These are phyloP conservation scores for Cuniculus paca DNA, from an alignment of 2,797 vertebrate species.

Conservation along the genomic window DNA sequence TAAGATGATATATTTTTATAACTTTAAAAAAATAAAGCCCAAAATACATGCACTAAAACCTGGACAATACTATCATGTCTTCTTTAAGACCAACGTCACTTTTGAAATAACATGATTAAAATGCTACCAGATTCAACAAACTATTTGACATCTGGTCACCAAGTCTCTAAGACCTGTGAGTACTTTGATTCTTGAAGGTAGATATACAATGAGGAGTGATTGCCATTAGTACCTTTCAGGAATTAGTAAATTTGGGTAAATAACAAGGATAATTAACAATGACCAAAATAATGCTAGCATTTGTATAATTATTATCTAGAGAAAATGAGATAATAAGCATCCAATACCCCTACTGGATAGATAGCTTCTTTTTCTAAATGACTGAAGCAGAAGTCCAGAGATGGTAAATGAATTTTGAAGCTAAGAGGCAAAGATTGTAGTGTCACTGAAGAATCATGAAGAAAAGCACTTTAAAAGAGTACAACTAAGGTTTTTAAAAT, in stretches of 20 bases:
- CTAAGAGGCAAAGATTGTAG: not conserved
- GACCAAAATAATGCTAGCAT: not conserved
- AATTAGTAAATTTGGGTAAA: slow-evolving; percentile 8
- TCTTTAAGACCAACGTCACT: slow-evolving; percentile 34
- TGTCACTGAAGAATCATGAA: not conserved
- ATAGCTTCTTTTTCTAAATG: not conserved
- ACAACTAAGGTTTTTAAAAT: slow-evolving; percentile 20
- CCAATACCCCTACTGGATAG: not conserved
- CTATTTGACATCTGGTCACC: not conserved
- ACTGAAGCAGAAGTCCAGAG: not conserved
- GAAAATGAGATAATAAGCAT: slow-evolving; percentile 30
- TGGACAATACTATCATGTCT: not conserved
- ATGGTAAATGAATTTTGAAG: not conserved
- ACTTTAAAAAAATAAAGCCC: slow-evolving; percentile 33
- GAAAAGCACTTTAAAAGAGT: not conserved
- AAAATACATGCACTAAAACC: not conserved
- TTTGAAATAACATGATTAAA: slow-evolving; percentile 2
- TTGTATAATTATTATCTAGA: slow-evolving; percentile 29
- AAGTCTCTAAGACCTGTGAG: not conserved
- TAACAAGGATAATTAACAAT: slow-evolving; percentile 17
- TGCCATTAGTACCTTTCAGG: not conserved
- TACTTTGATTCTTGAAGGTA: not conserved
- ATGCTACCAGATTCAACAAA: slow-evolving; percentile 2
- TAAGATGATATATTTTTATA: slow-evolving; percentile 3
- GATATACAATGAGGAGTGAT: not conserved